These are phyloP conservation scores for Virgularia gustaviana DNA, from an alignment of 92 coral and sea anemone species.

Conservation along the genomic window DNA sequence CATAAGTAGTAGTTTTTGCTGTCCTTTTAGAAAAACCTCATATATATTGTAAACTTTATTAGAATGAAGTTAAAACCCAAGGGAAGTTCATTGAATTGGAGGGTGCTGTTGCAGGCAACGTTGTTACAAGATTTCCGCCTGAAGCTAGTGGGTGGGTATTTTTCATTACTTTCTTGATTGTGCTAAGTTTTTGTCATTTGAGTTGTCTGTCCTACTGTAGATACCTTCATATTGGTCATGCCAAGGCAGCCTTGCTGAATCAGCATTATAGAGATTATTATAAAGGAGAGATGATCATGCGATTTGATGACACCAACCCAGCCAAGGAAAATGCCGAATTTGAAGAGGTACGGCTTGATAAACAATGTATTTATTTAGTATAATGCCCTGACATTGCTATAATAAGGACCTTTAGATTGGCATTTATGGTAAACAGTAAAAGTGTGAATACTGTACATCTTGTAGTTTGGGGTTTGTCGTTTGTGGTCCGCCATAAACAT, in stretches of 20 bases:
- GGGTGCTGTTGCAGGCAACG: conserved; percentile 88
- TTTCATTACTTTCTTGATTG: neutral
- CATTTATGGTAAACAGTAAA: neutral
- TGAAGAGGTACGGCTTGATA: conserved; percentile 56
- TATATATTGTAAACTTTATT: neutral
- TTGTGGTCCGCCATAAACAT: neutral
- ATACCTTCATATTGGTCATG: conserved; percentile 94
- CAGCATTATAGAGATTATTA: conserved; percentile 88
- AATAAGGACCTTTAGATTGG: neutral
- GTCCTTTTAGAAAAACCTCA: too few species aligned
- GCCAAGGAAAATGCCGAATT: conserved; percentile 97
- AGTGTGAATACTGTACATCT: neutral
- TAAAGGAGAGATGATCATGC: conserved; percentile 84
- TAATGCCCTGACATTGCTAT: neutral
- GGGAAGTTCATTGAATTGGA: conserved; percentile 91
- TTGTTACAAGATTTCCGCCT: conserved; percentile 96
- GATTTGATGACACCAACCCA: conserved; percentile 98
- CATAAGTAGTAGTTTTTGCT: neutral
- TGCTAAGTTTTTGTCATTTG: neutral
- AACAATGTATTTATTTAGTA: neutral
- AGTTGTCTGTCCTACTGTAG: conserved; percentile 30
- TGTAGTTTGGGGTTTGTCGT: too few species aligned
- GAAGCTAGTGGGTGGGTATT: conserved; percentile 93
- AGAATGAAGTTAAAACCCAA: conserved; percentile 86
- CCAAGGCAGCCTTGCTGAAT: conserved; percentile 90